Conservation (phyloP, 2,888 invertebrate genomes). For the Epistrophe grossulariae region DNA sequence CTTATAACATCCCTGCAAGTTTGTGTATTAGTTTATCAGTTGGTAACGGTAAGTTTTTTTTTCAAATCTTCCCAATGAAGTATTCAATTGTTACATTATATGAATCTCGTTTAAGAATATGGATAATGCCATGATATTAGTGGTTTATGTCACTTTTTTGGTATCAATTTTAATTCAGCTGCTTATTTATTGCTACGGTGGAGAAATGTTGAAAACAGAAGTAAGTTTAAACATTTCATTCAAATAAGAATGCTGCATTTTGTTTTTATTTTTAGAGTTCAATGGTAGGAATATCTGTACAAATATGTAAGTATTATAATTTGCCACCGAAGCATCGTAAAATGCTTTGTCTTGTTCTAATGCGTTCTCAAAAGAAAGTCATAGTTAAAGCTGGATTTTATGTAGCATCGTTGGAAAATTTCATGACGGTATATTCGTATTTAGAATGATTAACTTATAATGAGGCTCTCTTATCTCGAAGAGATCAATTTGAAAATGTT, state of each 20-base stretch:
- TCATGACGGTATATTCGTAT: slow-evolving; percentile 77
- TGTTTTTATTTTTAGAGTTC: slow-evolving; percentile 78
- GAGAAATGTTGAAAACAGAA: slow-evolving; percentile 81
- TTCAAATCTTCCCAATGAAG: not conserved
- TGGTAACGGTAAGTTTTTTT: slow-evolving; percentile 78
- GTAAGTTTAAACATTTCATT: slow-evolving; percentile 60
- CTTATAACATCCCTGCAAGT: slow-evolving; percentile 82
- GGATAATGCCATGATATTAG: slow-evolving; percentile 77
- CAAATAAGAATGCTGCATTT: not conserved
- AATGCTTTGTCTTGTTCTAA: slow-evolving; percentile 78
- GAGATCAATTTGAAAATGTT: too few species aligned
- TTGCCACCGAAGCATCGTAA: slow-evolving; percentile 79
- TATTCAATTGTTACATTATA: not conserved
- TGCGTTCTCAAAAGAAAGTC: slow-evolving; percentile 79
- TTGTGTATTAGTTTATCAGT: slow-evolving; percentile 82
- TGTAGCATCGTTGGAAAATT: slow-evolving; percentile 81
- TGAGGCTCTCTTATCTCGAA: too few species aligned
- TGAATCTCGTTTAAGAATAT: slow-evolving; percentile 77
- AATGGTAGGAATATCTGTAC: slow-evolving; percentile 79
- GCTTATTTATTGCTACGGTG: slow-evolving; percentile 82
- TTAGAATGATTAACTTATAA: not conserved
- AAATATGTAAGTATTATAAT: slow-evolving; percentile 80
- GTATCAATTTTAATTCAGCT: slow-evolving; percentile 81
- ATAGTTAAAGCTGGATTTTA: slow-evolving; percentile 81
- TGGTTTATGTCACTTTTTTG: slow-evolving; percentile 80